Conservation (phyloP, 2,797 vertebrate genomes). For the Scomberomorus guttatus region DNA sequence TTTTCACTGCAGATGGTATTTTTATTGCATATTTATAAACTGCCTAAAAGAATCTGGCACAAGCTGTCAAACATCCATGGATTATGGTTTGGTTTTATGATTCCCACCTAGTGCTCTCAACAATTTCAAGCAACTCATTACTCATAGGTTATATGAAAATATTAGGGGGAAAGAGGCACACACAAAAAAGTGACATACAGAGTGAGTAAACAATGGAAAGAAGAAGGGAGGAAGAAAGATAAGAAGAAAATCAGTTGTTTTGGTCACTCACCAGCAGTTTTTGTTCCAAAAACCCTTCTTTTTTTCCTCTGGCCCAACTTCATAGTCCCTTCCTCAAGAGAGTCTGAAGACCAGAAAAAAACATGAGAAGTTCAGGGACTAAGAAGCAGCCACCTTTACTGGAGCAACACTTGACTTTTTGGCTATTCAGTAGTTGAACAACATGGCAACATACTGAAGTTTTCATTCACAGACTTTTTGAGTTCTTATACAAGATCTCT, state of each 20-base stretch:
- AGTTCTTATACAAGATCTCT: slow-evolving; percentile 1
- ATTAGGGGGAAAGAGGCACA: neutral
- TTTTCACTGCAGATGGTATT: neutral
- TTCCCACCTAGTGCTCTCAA: slow-evolving; percentile 30
- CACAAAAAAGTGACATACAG: neutral
- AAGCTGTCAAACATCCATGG: slow-evolving; percentile 26
- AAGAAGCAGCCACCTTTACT: slow-evolving; percentile 22
- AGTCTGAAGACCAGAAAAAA: slow-evolving; percentile 58
- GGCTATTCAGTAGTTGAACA: neutral
- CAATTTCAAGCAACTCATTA: slow-evolving; percentile 31
- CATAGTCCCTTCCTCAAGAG: slow-evolving; percentile 34
- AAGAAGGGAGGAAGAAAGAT: slow-evolving; percentile 7
- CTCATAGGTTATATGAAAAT: slow-evolving; percentile 21
- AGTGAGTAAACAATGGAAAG: slow-evolving; percentile 28
- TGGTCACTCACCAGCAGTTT: slow-evolving; percentile 66
- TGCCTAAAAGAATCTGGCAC: slow-evolving; percentile 8
- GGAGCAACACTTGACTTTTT: neutral
- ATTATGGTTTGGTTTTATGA: slow-evolving; percentile 29
- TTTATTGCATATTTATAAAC: neutral
- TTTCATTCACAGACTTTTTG: slow-evolving; percentile 8
- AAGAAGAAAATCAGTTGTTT: slow-evolving; percentile 34
- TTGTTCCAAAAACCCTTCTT: slow-evolving; percentile 62
- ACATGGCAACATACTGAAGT: neutral
- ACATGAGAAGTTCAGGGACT: slow-evolving; percentile 25
- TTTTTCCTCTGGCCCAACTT: slow-evolving; percentile 64